Conservation (phyloP, 2,888 invertebrate species). For the Lacanobia wlatinum region DNA sequence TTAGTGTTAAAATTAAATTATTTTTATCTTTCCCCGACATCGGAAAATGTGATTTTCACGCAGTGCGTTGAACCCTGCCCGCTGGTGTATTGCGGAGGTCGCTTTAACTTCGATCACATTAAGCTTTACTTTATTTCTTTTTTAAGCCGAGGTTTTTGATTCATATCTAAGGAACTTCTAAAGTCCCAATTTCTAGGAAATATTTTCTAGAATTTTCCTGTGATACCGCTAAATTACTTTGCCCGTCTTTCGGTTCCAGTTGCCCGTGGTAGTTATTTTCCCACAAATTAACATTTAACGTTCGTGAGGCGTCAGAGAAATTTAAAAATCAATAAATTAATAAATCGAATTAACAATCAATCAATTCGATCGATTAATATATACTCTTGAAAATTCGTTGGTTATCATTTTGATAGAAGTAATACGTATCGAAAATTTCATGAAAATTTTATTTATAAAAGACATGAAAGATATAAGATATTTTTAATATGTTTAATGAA, state of each 20-base stretch:
- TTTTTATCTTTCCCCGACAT: slow-evolving; percentile 56
- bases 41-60: slow-evolving; percentile 68
- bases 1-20: slow-evolving; percentile 37
- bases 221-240: too few species aligned
- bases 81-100: slow-evolving; percentile 69
- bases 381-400: background rate
- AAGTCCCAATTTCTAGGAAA: background rate
- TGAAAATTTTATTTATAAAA: too few species aligned
- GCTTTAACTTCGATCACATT: slow-evolving; percentile 35
- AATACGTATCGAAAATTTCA: too few species aligned
- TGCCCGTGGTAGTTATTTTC: background rate
- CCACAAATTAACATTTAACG: background rate
- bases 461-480: background rate
- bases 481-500: background rate
- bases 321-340: too few species aligned
- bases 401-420: background rate
- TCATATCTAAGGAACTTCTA: slow-evolving; percentile 8
- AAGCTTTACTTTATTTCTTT: slow-evolving; percentile 26
- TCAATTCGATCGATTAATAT: background rate
- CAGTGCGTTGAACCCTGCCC: slow-evolving; percentile 77
- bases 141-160: background rate
- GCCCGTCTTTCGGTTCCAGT: too few species aligned
- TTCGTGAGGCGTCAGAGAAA: background rate
- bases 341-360: too few species aligned
- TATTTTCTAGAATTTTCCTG: background rate